Base-by-base conservation (phyloP, 2,888 invertebrate genomes). In the Mechanitis messenoides region DNA sequence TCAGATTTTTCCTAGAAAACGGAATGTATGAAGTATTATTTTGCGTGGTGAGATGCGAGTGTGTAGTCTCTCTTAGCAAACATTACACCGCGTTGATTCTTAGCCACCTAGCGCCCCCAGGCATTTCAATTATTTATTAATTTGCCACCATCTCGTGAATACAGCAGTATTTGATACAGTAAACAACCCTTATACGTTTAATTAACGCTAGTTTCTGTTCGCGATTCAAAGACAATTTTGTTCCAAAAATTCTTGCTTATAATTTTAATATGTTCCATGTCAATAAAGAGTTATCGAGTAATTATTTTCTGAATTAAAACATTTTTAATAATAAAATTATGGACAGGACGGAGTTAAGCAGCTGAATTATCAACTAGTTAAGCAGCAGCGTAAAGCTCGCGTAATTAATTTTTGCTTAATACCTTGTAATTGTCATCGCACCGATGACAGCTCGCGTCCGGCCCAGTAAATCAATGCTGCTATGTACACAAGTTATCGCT, bases 401-500 rank as follows among this genome's bases (percentile, higher is more conserved):
- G 7, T 62, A 53, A 64, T 68, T 68, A 73, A 75, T 80, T 83
- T 83, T 81, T 81, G 74, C 73, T 77, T 76, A 72, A 75, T 77
- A 72, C 76, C 74, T 72, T 73, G 75, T 78, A 77, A 79, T 77
- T 79, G 80, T 85, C 84, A 84, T 83, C 78, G 72, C 74, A 60
- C 74, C 79, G 81, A 81, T 86, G 87, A 83, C 84, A 83, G 81
- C 79, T 76, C 80, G 78, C 80, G 80, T 77, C 81, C 81, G 79
- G 81, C 79, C 76, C 79, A 83, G 85, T 84, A 85, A 87, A 87
- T 87, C 88, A 87, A 87, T 87, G 87, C 85, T 72, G 78, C 74
- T 82, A 81, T 82, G 75, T 84, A 83, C 80, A 82, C 81, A 83
- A 81, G 85, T 86, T 82, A 85, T 87, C 82, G 83, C 81, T 78